Evolutionary conservation across 2,888 invertebrate species (phyloP).

Genomic region (Tetragnatha montana): DNA sequence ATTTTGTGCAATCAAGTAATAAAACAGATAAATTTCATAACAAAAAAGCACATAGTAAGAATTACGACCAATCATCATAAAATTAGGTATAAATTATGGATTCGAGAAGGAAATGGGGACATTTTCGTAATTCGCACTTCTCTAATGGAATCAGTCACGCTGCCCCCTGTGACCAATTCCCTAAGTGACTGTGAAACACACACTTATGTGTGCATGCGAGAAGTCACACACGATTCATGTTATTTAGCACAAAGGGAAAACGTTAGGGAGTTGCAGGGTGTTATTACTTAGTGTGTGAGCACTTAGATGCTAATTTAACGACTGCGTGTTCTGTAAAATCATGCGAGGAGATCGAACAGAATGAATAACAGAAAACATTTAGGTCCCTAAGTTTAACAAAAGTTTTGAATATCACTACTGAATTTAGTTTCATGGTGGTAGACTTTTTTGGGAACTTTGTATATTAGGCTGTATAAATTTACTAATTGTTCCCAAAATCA

Average conservation of each 20-base stretch:
- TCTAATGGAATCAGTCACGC: constrained; percentile 11
- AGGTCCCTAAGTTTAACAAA: too few relatives aligned
- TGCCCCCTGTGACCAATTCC: neutral
- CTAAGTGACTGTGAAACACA: neutral
- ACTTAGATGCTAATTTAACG: neutral
- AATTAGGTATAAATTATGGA: neutral
- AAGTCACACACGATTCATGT: neutral
- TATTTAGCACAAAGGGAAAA: neutral
- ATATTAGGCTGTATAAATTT: too few relatives aligned
- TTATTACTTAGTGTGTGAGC: neutral
- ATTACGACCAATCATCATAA: neutral
- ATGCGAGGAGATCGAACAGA: neutral
- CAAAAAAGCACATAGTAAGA: neutral
- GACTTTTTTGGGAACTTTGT: too few relatives aligned
- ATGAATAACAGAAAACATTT: too few relatives aligned
- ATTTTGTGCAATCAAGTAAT: too few relatives aligned
- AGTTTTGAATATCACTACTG: too few relatives aligned
- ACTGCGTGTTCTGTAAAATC: neutral
- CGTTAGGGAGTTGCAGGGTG: neutral
- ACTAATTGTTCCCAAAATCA: too few relatives aligned
- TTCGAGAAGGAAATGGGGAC: neutral
- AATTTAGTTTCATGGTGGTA: too few relatives aligned
- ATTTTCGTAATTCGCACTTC: constrained; percentile 7
- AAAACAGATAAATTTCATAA: too few relatives aligned
- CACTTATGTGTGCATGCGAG: neutral